These are phyloP conservation scores for Oceanites oceanicus DNA, from an alignment of 2,113 vertebrate species.

Conservation along the genomic window DNA sequence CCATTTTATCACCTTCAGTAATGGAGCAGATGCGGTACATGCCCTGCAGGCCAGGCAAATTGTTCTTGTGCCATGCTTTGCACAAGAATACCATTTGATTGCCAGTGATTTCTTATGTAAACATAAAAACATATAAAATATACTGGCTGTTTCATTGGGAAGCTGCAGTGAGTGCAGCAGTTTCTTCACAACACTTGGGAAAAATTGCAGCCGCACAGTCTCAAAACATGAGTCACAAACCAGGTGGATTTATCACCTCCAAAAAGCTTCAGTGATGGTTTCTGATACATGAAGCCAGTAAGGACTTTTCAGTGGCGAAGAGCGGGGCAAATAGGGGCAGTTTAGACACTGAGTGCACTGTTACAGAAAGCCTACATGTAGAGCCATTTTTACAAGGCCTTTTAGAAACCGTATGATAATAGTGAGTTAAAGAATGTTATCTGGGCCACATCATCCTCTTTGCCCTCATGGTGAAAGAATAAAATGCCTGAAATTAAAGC, in stretches of 20 bases:
- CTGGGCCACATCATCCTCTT: neutral
- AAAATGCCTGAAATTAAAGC: constrained; percentile 11
- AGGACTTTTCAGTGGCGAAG: neutral
- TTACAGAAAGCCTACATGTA: neutral
- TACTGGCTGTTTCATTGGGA: neutral
- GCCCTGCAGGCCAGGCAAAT: neutral
- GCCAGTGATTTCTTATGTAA: neutral
- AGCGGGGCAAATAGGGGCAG: neutral
- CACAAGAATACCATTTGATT: neutral
- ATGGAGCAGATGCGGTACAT: neutral
- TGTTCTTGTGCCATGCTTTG: neutral
- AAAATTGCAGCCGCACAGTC: neutral
- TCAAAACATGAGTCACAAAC: neutral
- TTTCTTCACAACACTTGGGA: neutral
- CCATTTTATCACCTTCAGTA: neutral
- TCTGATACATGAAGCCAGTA: neutral
- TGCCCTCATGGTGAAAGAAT: neutral
- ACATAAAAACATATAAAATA: neutral
- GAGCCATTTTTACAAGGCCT: neutral
- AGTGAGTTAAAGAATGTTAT: neutral
- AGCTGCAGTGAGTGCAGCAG: neutral
- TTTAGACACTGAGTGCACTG: neutral
- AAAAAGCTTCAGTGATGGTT: neutral
- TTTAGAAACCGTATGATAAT: neutral
- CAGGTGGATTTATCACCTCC: neutral